Evolutionary conservation across 2,797 vertebrate genomes (phyloP), one percentile per base, ranked within the genome.

Genomic region (Sebastes kiyomatsui): DNA sequence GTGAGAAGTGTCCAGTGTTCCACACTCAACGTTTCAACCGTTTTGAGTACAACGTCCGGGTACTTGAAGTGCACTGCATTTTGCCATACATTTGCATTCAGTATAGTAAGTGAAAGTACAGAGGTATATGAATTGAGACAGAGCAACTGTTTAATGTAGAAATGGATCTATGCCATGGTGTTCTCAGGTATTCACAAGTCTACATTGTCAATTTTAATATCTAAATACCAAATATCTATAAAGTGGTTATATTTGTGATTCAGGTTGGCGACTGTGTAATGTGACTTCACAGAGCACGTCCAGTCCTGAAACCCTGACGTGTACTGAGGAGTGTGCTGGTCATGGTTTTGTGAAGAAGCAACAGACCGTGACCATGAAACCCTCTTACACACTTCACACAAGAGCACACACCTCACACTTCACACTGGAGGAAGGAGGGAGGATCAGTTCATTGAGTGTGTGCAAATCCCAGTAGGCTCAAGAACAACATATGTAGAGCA

Each of bases 401-500:
- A 64, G 42, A 49, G 46, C 35, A 75, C 67, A 77, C 75, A 68
- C 71, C 42, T 68, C 81, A n/a, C 33, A 23, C 32, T 65, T 72
- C 32, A 62, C 42, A 77, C 20, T 0, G 1, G 55, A 54, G 59
- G 20, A 22, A 52, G 56, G 55, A 60, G 54, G 58, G 23, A 60
- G 30, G 49, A 42, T 49, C 4, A 2, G 23, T 18, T 52, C 28
- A 82, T 11, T 55, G 27, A 61, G 55, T 60, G 56, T 27, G n/a
- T 54, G 54, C 22, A 69, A 74, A 76, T 74, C 68, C 67, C 38
- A 58, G 35, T 30, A 4, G 8, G 69, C 55, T 69, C 13, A 75
- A 72, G n/a, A 84, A 8, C 67, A 80, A 78, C 84, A 88, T 70
- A 42, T 87, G 87, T 72, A 71, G 52, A 77, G 18, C 84, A 90